These are phyloP conservation scores for Branchinecta lindahli DNA, from an alignment of 1,140 invertebrate species.

Conservation along the genomic window DNA sequence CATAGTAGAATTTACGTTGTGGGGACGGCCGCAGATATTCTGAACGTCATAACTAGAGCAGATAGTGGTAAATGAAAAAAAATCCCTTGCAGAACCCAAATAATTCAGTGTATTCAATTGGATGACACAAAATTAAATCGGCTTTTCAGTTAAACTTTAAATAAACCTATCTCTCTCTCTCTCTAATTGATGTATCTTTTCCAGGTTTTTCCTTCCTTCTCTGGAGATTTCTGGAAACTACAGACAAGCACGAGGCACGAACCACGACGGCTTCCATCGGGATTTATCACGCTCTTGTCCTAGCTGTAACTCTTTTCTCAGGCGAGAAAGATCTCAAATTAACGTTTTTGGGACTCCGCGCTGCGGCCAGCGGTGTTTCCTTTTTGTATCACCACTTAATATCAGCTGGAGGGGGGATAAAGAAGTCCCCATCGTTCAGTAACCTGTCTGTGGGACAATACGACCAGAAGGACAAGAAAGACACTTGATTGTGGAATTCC, in stretches of 20 bases:
- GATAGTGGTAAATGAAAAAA: too few species aligned
- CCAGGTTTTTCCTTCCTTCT: background rate
- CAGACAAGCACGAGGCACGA: background rate
- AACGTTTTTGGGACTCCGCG: background rate
- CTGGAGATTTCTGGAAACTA: background rate
- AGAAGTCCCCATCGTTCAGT: background rate
- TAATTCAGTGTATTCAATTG: too few species aligned
- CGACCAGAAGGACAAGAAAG: too few species aligned
- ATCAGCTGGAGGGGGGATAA: background rate
- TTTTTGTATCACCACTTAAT: background rate
- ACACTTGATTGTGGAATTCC: too few species aligned
- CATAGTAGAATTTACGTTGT: too few species aligned
- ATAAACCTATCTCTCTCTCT: too few species aligned
- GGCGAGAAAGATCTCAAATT: background rate
- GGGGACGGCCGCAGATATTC: too few species aligned
- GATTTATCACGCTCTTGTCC: constrained; percentile 3
- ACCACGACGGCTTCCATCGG: background rate
- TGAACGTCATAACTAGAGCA: too few species aligned
- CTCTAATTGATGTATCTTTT: background rate
- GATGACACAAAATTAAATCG: too few species aligned
- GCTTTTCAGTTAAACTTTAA: too few species aligned
- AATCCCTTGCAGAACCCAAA: too few species aligned
- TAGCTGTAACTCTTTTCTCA: background rate
- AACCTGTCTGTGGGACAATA: background rate
- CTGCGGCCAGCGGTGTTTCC: background rate